These are phyloP conservation scores for Etheostoma nigrum DNA, from an alignment of 2,797 vertebrate genomes.

Conservation along the genomic window DNA sequence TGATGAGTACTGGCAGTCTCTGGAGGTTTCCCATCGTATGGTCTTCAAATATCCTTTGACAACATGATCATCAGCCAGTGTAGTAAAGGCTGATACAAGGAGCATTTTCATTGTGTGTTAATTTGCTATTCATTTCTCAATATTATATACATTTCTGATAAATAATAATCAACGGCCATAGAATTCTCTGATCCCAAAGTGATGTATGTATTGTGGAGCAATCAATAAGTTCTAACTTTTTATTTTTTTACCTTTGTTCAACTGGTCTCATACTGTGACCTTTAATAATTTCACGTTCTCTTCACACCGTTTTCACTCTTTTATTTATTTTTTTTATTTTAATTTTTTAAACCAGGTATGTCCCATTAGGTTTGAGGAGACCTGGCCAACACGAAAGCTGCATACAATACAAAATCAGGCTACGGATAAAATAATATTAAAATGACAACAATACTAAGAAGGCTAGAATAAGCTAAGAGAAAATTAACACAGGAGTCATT, in stretches of 20 bases:
- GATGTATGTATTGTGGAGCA: too few species aligned
- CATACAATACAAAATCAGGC: background rate
- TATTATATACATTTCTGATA: background rate
- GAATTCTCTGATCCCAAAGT: too few species aligned
- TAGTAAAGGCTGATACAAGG: too few species aligned
- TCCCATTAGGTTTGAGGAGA: background rate
- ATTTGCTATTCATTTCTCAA: too few species aligned
- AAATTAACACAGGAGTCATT: background rate
- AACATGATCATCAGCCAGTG: background rate
- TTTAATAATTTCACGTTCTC: too few species aligned
- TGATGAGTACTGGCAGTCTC: slow-evolving; percentile 97
- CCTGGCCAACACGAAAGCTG: background rate
- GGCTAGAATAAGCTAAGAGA: background rate
- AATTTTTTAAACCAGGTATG: too few species aligned
- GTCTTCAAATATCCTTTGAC: slow-evolving; percentile 95
- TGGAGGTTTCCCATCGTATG: slow-evolving; percentile 95
- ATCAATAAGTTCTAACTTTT: too few species aligned
- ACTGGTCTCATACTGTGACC: too few species aligned
- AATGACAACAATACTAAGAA: background rate
- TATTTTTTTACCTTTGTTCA: too few species aligned
- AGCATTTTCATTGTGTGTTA: too few species aligned
- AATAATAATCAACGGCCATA: background rate
- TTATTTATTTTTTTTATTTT: too few species aligned
- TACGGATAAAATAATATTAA: background rate
- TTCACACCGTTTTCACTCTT: too few species aligned